These are phyloP conservation scores for Macrotus californicus DNA, from an alignment of 2,113 vertebrate species.

Conservation along the genomic window DNA sequence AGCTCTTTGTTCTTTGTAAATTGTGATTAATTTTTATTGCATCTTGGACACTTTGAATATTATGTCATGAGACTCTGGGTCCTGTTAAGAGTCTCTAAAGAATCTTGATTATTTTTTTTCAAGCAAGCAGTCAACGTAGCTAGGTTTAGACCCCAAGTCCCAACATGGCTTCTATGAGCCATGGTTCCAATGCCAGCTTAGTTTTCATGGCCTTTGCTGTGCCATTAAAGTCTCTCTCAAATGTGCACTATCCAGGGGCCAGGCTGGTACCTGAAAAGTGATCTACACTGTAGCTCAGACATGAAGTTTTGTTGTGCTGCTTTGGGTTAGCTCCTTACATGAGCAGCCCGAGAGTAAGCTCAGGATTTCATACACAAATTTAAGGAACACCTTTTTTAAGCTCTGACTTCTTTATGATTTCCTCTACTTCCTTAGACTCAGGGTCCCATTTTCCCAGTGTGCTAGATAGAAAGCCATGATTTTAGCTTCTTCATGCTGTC, in stretches of 20 bases:
- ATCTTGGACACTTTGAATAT: not conserved
- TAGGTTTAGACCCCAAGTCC: not conserved
- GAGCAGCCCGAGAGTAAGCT: not conserved
- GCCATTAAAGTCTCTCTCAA: not conserved
- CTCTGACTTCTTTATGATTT: not conserved
- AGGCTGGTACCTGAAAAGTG: not conserved
- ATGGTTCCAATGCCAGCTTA: not conserved
- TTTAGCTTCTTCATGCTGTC: not conserved
- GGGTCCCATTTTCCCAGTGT: not conserved
- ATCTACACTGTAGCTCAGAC: not conserved
- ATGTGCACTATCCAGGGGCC: not conserved
- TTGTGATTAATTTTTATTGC: slow-evolving; percentile 13
- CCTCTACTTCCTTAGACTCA: not conserved
- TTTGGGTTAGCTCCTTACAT: not conserved
- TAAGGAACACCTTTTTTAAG: not conserved
- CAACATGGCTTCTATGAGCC: not conserved
- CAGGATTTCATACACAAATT: not conserved
- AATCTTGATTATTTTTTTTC: not conserved
- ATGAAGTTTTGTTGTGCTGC: not conserved
- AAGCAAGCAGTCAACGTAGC: not conserved
- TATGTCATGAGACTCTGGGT: not conserved
- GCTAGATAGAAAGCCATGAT: not conserved
- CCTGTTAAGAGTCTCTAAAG: not conserved
- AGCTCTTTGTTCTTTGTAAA: not conserved
- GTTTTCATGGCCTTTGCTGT: not conserved